phyloP scores from a whole-genome alignment of 64 coral and sea anemone genomes.

The Orbicella faveolata region DNA sequence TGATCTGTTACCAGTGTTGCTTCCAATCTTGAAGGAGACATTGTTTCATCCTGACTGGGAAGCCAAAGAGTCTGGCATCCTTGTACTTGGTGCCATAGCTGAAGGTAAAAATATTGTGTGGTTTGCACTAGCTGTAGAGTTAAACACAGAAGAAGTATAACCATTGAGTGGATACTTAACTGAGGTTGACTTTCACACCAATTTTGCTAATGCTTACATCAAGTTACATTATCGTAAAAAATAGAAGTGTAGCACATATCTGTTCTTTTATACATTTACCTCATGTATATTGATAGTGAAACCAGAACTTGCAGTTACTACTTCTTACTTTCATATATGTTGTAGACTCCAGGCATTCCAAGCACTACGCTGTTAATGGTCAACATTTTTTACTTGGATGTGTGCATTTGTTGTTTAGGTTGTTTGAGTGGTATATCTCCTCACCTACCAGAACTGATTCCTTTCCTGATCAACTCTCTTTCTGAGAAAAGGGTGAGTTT shows the following conservation, averaged over 20 bases:
- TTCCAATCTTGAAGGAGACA: slow-evolving; percentile 96
- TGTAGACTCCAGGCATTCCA: no score
- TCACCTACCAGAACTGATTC: slow-evolving; percentile 89
- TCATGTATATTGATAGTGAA: no score
- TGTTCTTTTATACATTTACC: no score
- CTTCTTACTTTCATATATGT: no score
- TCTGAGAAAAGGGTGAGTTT: slow-evolving; percentile 90
- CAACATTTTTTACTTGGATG: background rate
- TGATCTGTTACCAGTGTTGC: slow-evolving; percentile 87
- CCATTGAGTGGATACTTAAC: no score
- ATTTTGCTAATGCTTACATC: no score
- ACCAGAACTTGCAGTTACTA: no score
- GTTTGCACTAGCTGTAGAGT: background rate
- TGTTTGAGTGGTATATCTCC: slow-evolving; percentile 91
- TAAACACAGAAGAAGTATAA: no score
- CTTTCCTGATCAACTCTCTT: slow-evolving; percentile 94
- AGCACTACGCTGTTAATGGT: no score
- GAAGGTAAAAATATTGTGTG: slow-evolving; percentile 59
- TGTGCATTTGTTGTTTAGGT: slow-evolving; percentile 50
- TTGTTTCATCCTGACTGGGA: slow-evolving; percentile 99
- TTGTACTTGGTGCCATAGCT: slow-evolving; percentile 93
- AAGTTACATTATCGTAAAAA: no score
- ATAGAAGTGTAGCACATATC: no score
- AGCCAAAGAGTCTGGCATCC: slow-evolving; percentile 95
- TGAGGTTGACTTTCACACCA: no score